Percentiles rank a stretch among this genome's conserved stretches.
Conservation (phyloP, 1,140 invertebrate species). For the Bombus waltoni region DNA sequence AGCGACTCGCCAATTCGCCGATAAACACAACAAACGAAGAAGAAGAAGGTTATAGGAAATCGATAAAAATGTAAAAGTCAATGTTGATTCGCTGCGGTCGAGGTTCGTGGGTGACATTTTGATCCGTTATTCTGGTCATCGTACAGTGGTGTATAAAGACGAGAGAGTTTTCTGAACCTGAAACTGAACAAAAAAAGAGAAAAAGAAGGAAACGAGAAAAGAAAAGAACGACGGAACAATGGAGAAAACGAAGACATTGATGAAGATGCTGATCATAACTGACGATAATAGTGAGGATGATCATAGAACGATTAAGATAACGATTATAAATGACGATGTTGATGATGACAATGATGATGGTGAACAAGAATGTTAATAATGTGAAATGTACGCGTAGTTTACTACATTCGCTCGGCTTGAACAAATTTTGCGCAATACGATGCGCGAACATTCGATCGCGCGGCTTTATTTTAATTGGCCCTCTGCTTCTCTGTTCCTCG, state of each 20-base stretch:
- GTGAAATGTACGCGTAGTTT: conserved; percentile 63
- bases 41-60: neutral
- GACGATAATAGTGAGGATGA: conserved; percentile 43
- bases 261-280: conserved; percentile 19
- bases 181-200: neutral
- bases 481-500: conserved; percentile 36
- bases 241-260: conserved; percentile 40
- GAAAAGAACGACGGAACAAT: neutral
- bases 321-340: conserved; percentile 39
- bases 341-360: conserved; percentile 5
- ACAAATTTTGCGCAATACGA: conserved; percentile 53
- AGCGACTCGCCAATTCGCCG: conserved; percentile 49
- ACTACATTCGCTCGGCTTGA: conserved; percentile 65
- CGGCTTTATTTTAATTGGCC: conserved; percentile 51
- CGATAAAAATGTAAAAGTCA: too few relatives aligned
- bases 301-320: conserved; percentile 29
- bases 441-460: conserved; percentile 53
- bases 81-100: conserved; percentile 15
- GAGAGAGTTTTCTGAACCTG: neutral
- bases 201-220: neutral
- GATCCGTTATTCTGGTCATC: conserved; percentile 14
- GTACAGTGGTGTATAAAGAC: conserved; percentile 25
- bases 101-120: conserved; percentile 45
- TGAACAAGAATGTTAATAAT: conserved; percentile 36
- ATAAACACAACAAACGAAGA: neutral